Conservation (phyloP, 2,113 vertebrate species). For the human (Homo sapiens) region GRCh38 chr4:137749501-137750000, state of each 20-base stretch:
- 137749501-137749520: constrained; percentile 46
- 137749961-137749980: constrained; percentile 35
- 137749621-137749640: background rate
- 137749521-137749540: constrained; percentile 22
- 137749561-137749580: constrained; percentile 43
- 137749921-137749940: constrained; percentile 65
- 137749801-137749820: constrained; percentile 49
- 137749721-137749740: background rate
- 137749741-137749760: background rate
- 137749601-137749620: background rate
- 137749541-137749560: background rate
- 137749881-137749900: constrained; percentile 57
- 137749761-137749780: background rate
- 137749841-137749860: constrained; percentile 62
- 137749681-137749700: constrained; percentile 10
- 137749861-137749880: constrained; percentile 55
- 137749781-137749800: background rate
- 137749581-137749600: background rate
- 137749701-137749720: constrained; percentile 42
- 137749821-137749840: constrained; percentile 66
- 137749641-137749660: background rate
- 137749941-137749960: constrained; percentile 66
- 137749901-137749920: constrained; percentile 73
- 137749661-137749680: background rate
- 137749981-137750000: constrained; percentile 1